These are phyloP conservation scores for Delphinapterus leucas DNA, from an alignment of 2,113 vertebrate species.

Conservation along the genomic window DNA sequence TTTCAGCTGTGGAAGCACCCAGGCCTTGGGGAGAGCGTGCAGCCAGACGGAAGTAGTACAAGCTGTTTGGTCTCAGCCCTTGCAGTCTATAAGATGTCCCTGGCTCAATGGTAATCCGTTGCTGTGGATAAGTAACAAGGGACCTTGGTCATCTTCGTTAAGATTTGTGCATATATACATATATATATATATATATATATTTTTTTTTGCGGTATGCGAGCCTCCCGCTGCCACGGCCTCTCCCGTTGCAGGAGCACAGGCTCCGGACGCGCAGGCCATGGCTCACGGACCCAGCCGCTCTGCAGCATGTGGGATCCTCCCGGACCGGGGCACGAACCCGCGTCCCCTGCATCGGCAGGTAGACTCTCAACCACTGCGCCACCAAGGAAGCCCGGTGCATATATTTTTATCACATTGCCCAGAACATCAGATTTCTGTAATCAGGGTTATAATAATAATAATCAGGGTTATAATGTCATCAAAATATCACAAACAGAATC, in stretches of 20 bases:
- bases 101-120: conserved; percentile 93
- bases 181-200: no score
- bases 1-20: conserved; percentile 96
- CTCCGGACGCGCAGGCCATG: no score
- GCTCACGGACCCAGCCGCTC: no score
- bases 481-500: conserved; percentile 32
- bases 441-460: neutral
- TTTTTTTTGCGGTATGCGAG: no score
- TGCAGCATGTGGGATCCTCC: no score
- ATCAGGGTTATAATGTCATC: neutral
- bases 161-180: neutral
- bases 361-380: no score
- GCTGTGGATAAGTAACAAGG: conserved; percentile 82
- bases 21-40: conserved; percentile 96
- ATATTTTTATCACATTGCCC: neutral
- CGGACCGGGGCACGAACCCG: no score
- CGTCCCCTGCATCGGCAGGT: no score
- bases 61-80: conserved; percentile 95
- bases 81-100: conserved; percentile 93
- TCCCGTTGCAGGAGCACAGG: no score
- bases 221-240: no score
- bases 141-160: conserved; percentile 1
- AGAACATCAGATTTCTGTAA: neutral
- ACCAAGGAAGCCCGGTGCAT: neutral
- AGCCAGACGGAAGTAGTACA: conserved; percentile 95